Percentiles rank a stretch among this genome's conserved stretches.
phyloP scores from a whole-genome alignment of 2,797 vertebrate genomes.

The Alectoris magna region DNA sequence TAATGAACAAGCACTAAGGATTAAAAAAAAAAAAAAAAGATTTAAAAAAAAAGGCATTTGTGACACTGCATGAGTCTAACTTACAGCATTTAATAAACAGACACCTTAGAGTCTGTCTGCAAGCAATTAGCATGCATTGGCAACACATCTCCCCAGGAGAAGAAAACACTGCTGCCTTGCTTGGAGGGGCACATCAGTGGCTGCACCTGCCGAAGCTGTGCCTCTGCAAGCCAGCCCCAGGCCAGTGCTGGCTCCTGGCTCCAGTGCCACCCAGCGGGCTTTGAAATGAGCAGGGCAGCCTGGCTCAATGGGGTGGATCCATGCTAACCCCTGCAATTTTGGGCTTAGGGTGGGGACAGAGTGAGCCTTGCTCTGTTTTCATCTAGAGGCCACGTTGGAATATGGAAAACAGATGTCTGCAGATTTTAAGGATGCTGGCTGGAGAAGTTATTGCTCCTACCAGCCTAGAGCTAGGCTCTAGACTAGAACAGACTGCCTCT shows the following conservation, averaged over 20 bases:
- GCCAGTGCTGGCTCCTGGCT: not conserved
- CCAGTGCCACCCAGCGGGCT: not conserved
- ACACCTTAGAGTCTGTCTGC: not conserved
- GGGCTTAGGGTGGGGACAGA: not conserved
- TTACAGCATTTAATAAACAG: not conserved
- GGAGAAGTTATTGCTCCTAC: not conserved
- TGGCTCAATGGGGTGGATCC: not conserved
- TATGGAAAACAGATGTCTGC: not conserved
- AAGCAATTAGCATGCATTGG: not conserved
- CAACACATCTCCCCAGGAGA: not conserved
- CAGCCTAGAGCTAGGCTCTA: not conserved
- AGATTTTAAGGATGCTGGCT: not conserved
- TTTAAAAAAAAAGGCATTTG: not conserved
- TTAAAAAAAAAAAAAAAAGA: not conserved
- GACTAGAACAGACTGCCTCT: not conserved
- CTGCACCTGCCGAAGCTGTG: not conserved
- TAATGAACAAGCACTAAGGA: not conserved
- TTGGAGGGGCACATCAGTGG: not conserved
- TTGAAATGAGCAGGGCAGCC: fast-evolving
- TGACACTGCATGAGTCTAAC: not conserved
- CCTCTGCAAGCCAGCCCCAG: fast-evolving
- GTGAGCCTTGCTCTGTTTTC: not conserved
- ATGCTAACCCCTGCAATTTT: fast-evolving
- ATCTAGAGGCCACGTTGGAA: not conserved
- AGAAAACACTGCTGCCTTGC: fast-evolving